Evolutionary conservation across 2,797 vertebrate genomes (phyloP).

Genomic region (Acipenser oxyrinchus): DNA sequence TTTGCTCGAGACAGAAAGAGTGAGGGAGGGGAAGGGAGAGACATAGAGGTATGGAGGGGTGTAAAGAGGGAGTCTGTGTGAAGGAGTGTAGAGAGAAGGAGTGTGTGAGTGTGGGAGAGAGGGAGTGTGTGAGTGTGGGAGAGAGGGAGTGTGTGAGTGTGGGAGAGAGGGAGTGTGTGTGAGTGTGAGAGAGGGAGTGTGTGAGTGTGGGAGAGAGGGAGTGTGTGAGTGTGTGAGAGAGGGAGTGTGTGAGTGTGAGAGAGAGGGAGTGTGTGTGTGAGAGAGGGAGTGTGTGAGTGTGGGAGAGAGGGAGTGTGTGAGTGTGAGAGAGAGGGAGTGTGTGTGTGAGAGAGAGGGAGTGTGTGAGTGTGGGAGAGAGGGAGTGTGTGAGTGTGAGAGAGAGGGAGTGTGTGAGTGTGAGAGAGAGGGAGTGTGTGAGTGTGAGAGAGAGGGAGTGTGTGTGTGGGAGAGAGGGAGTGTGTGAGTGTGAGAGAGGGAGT

Average conservation of each 20-base stretch:
- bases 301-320: conserved; percentile 15
- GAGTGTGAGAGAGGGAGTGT: not conserved
- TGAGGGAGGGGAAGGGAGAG: not conserved
- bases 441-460: not conserved
- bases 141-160: conserved; percentile 13
- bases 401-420: conserved; percentile 7
- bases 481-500: not conserved
- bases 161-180: not conserved
- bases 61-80: not conserved
- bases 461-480: not conserved
- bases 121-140: conserved; percentile 1
- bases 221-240: conserved; percentile 33
- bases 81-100: too few relatives aligned
- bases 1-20: not conserved
- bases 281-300: conserved; percentile 15
- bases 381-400: conserved; percentile 17
- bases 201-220: too few relatives aligned
- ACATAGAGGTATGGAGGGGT: not conserved
- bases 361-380: conserved; percentile 17
- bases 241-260: conserved; percentile 28
- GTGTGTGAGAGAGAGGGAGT: conserved; percentile 7
- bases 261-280: conserved; percentile 27
- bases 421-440: not conserved
- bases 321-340: conserved; percentile 2
- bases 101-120: conserved; percentile 7